Conservation (phyloP, 2,113 vertebrate species). For the Boulengeromyrus knoepffleri region DNA sequence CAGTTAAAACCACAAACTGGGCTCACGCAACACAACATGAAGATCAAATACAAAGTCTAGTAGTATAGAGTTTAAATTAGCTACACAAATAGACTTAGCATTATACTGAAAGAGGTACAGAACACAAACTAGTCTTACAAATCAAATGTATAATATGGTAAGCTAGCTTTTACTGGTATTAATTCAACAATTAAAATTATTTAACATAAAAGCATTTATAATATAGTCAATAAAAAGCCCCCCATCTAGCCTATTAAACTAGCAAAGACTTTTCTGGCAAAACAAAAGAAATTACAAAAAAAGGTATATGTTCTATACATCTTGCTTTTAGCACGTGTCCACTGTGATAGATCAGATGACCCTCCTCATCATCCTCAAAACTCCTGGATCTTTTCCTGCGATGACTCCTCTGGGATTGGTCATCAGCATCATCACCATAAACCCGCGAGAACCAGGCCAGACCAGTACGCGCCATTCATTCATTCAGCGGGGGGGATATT, state of each 20-base stretch:
- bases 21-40: background rate
- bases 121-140: background rate
- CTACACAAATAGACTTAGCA: constrained; percentile 5
- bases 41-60: constrained; percentile 11
- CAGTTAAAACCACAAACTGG: constrained; percentile 47
- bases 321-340: constrained; percentile 94
- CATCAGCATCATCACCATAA: constrained; percentile 68
- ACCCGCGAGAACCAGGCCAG: constrained; percentile 75
- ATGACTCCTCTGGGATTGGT: constrained; percentile 83
- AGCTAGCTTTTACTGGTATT: background rate
- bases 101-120: constrained; percentile 4
- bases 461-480: constrained; percentile 76
- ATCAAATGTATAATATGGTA: background rate
- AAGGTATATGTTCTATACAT: constrained; percentile 84
- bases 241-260: constrained; percentile 20
- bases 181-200: background rate
- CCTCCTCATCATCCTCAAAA: constrained; percentile 98
- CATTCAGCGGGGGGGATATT: constrained; percentile 81
- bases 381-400: constrained; percentile 87
- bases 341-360: constrained; percentile 95
- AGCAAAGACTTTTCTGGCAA: constrained; percentile 59
- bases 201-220: constrained; percentile 50
- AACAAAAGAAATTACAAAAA: constrained; percentile 70
- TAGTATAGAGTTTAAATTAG: constrained; percentile 2
- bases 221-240: constrained; percentile 41